These are phyloP conservation scores for Galeopsomyia nigrocyanea DNA, from an alignment of 2,888 invertebrate species.

Conservation along the genomic window DNA sequence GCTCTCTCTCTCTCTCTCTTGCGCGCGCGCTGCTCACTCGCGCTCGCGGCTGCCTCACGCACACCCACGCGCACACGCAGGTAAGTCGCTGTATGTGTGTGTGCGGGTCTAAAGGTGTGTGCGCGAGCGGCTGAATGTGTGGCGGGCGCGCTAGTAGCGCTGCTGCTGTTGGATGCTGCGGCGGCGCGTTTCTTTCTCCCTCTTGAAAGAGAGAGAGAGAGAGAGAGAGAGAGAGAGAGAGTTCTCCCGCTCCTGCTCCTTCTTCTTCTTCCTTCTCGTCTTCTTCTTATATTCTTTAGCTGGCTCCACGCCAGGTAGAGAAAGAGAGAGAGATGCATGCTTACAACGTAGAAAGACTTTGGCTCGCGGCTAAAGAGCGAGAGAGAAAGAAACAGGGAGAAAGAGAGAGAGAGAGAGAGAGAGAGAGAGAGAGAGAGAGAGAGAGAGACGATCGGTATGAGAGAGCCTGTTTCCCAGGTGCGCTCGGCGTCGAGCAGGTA, in stretches of 20 bases:
- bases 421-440: slow-evolving; percentile 43
- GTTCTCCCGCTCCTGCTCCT: slow-evolving; percentile 49
- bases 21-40: not conserved
- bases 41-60: slow-evolving; percentile 42
- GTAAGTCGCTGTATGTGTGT: slow-evolving; percentile 50
- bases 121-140: slow-evolving; percentile 51
- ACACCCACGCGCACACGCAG: slow-evolving; percentile 59
- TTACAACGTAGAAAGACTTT: too few species aligned
- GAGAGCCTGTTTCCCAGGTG: slow-evolving; percentile 57
- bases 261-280: slow-evolving; percentile 52
- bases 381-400: slow-evolving; percentile 46
- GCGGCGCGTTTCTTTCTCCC: slow-evolving; percentile 51
- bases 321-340: slow-evolving; percentile 75
- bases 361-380: slow-evolving; percentile 1
- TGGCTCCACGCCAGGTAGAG: slow-evolving; percentile 63
- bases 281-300: slow-evolving; percentile 60
- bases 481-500: slow-evolving; percentile 11
- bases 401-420: slow-evolving; percentile 52
- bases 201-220: too few species aligned
- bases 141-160: slow-evolving; percentile 68
- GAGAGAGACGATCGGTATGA: slow-evolving; percentile 60
- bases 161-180: slow-evolving; percentile 68
- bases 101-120: slow-evolving; percentile 45
- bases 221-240: too few species aligned
- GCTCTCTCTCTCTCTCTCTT: slow-evolving; percentile 48